Evolutionary conservation across 1,140 invertebrate genomes (phyloP), one percentile per base, ranked within the genome.

Genomic region (Drosophila truncata): DNA sequence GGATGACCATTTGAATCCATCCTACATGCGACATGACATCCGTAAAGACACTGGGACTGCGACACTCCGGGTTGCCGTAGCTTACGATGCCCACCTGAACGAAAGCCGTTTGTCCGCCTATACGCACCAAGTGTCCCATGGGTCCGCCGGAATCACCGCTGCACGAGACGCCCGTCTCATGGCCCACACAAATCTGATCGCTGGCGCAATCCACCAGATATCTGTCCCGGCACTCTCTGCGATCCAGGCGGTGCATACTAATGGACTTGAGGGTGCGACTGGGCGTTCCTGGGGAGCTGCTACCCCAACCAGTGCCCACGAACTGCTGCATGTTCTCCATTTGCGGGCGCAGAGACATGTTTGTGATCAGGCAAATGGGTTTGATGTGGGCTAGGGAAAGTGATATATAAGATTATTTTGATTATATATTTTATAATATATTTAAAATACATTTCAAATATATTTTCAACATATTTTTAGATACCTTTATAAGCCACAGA

Each of bases 41-140:
- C 11, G 66, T 70, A 16, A 66, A 66, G n/a, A 70, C 66, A 35
- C 66, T 66, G 35, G 66, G 66, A 20, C 66, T 70, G 8, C 2
- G 37, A 47, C 66, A 66, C 11, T 66, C 37, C 8, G 61, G 29
- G 18, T 70, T 70, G 27, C 66, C 66, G 11, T 66, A 70, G 31
- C 66, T 70, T 1, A 70, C 47, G 1, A 70, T 66, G 10, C 61
- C 66, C 0, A 70, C 18, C 7, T 66, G 61, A 23, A 54, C 11
- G 20, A 50, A 65, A 0, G 23, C 11, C 35, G 16, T 16, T 18
- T n/a, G 16, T 11, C 13, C 35, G 3, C 6, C 0, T 1, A 23
- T 3, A 0, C 23, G 23, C 8, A 66, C 13, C 13, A 41, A 14
- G 0, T 33, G n/a, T 0, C 61, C 66, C 66, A 70, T 42, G n/a